Evolutionary conservation across 23 tunicate species (phyloP), one percentile per base, ranked within the genome.

Genomic region (Clavelina lepadiformis): DNA sequence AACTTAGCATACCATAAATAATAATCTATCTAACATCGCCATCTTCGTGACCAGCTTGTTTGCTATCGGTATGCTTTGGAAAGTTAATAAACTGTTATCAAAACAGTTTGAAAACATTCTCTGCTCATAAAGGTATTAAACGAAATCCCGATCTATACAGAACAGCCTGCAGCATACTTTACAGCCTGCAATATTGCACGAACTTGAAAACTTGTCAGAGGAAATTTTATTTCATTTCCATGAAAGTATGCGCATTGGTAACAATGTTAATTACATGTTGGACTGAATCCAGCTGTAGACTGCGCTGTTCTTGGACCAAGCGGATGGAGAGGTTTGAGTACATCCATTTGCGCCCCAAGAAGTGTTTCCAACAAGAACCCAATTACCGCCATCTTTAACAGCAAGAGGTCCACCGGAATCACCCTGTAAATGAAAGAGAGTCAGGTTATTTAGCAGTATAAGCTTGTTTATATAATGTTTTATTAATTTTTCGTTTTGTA

Each of bases 351-450:
- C 51, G 8, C 94, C 94, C 94, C 94, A 85, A 7, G 94, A 85
- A 3, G 76, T 73, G 67, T 82, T 70, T 19, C 94, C 94, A 69
- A 76, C 74, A 29, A 85, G 76, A 37, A 52, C 27, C 79, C 79
- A 71, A 8, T 19, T 63, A 7, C 84, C 84, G 49, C 57, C 57
- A 35, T 72, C 94, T 21, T 71, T 63, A 28, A 68, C 78, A 50
- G 75, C 94, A 41, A 85, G 81, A 41, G 94, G 94, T 53, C 94
- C 94, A 38, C 94, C 94, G 56, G 94, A 85, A 74, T 85, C 94
- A 31, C 94, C 94, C 94, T 85, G 59, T 19, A 67, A 36, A 29
- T 0, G 30, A 36, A 29, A 19, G 15, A 64, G 11, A n/a, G n/a
- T n/a, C n/a, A n/a, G n/a, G n/a, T n/a, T n/a, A 21, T 20, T 72